A percentile compares a stretch with the other conserved stretches of the same genome.
Evolutionary conservation across 1,140 invertebrate species (phyloP).

Genomic region (Formica selysi): DNA sequence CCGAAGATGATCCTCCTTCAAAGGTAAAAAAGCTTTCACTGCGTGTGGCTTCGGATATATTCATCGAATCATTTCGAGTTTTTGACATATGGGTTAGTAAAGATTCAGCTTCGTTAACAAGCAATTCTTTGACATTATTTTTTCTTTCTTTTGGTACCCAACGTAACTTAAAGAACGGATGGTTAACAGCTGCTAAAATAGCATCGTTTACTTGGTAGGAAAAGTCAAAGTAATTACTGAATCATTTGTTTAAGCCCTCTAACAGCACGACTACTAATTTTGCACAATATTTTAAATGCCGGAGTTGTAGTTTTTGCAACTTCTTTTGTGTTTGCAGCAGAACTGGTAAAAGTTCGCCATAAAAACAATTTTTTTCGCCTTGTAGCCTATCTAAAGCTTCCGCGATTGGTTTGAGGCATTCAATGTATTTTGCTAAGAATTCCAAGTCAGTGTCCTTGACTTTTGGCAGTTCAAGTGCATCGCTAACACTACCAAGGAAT

Average conservation of each 20-base stretch:
- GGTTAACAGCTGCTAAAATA: constrained; percentile 54
- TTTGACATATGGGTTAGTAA: constrained; percentile 3
- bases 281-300: constrained; percentile 20
- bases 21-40: constrained; percentile 21
- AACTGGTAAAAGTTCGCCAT: constrained; percentile 57
- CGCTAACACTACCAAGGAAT: constrained; percentile 24
- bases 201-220: constrained; percentile 49
- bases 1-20: constrained; percentile 16
- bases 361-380: constrained; percentile 60
- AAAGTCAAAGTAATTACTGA: constrained; percentile 13
- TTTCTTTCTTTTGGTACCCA: constrained; percentile 38
- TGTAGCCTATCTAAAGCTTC: constrained; percentile 63
- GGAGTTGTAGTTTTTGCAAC: constrained; percentile 37
- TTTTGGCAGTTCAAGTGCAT: constrained; percentile 40
- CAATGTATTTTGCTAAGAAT: constrained; percentile 63
- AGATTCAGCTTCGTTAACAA: constrained; percentile 23
- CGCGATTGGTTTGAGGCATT: constrained; percentile 54
- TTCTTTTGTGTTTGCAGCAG: constrained; percentile 47
- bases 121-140: constrained; percentile 32
- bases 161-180: constrained; percentile 61
- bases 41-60: constrained; percentile 2
- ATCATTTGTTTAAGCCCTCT: constrained; percentile 26
- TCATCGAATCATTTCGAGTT: constrained; percentile 6
- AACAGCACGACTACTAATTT: constrained; percentile 16
- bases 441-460: constrained; percentile 59